phyloP scores from a whole-genome alignment of 2,113 vertebrate genomes.

The Lota lota region DNA sequence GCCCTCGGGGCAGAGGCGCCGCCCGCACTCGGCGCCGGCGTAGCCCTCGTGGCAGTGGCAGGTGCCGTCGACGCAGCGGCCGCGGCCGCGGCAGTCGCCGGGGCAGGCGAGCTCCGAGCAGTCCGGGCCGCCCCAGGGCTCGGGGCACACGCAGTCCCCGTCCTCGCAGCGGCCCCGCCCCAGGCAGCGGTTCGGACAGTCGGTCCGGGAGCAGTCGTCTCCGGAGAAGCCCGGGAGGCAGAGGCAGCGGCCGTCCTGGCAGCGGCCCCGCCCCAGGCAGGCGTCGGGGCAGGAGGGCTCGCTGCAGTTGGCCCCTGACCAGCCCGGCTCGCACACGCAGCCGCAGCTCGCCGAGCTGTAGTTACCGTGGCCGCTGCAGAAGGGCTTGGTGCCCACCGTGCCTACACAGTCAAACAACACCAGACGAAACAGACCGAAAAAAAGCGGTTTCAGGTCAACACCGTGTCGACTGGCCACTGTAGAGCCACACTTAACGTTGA shows the following conservation, averaged over 20 bases:
- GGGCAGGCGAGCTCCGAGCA: slow-evolving; percentile 83
- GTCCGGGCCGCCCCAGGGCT: slow-evolving; percentile 81
- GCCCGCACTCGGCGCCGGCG: slow-evolving; percentile 76
- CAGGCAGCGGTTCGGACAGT: slow-evolving; percentile 80
- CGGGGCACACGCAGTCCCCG: slow-evolving; percentile 78
- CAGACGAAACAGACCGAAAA: no score
- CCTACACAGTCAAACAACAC: slow-evolving; percentile 59
- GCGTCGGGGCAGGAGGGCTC: slow-evolving; percentile 75
- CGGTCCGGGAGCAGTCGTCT: slow-evolving; percentile 76
- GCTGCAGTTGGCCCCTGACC: slow-evolving; percentile 83
- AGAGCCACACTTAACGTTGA: no score
- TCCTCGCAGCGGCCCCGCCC: slow-evolving; percentile 78
- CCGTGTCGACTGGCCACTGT: no score
- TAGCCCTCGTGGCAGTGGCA: slow-evolving; percentile 84
- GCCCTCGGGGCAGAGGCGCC: slow-evolving; percentile 72
- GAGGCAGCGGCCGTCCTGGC: slow-evolving; percentile 79
- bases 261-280: slow-evolving; percentile 85
- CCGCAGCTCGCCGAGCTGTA: slow-evolving; percentile 79
- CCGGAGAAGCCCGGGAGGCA: slow-evolving; percentile 85
- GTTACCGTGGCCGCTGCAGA: slow-evolving; percentile 86
- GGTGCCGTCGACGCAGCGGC: slow-evolving; percentile 76
- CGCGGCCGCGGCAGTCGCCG: slow-evolving; percentile 77
- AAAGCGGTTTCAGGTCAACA: no score
- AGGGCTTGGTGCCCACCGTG: slow-evolving; percentile 79
- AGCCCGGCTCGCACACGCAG: slow-evolving; percentile 81